Percentiles rank a stretch among this genome's conserved stretches.
Evolutionary conservation across 2,888 invertebrate genomes (phyloP).

Genomic region (Electrophaes corylata): DNA sequence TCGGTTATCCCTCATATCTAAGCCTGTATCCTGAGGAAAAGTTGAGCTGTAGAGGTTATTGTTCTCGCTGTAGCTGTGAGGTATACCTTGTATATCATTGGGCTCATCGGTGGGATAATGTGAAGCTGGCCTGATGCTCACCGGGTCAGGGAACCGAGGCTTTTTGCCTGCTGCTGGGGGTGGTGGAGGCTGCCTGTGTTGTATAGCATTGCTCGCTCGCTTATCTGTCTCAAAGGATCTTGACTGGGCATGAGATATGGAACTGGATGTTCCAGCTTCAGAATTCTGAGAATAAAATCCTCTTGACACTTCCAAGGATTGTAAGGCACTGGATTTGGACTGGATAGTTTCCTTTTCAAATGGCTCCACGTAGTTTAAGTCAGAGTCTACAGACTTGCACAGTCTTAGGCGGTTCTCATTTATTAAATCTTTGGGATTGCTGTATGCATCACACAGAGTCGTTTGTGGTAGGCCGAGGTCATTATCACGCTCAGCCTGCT

Average conservation of each 20-base stretch:
- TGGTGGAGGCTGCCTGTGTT: conserved; percentile 73
- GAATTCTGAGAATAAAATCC: conserved; percentile 67
- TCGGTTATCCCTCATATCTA: conserved; percentile 51
- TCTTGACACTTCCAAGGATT: conserved; percentile 71
- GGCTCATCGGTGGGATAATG: conserved; percentile 69
- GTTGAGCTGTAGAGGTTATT: conserved; percentile 72
- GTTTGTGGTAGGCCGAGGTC: conserved; percentile 52
- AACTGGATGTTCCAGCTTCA: conserved; percentile 56
- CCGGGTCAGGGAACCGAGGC: conserved; percentile 78
- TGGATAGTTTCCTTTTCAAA: conserved; percentile 80
- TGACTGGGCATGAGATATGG: conserved; percentile 58
- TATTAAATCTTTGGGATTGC: conserved; percentile 75
- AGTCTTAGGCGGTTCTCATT: conserved; percentile 68
- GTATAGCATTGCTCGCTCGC: conserved; percentile 47
- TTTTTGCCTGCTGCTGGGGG: conserved; percentile 71
- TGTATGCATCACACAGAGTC: conserved; percentile 76
- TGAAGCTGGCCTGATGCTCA: conserved; percentile 77
- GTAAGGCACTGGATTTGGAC: conserved; percentile 75
- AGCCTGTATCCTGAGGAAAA: conserved; percentile 61
- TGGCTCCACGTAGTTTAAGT: conserved; percentile 78
- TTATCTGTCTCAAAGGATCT: conserved; percentile 62
- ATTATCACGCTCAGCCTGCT: conserved; percentile 39
- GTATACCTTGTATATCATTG: conserved; percentile 51
- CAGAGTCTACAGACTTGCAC: conserved; percentile 79
- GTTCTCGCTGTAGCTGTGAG: conserved; percentile 77